phyloP scores from a whole-genome alignment of 2,113 vertebrate species.

The Perca schrenkii region DNA sequence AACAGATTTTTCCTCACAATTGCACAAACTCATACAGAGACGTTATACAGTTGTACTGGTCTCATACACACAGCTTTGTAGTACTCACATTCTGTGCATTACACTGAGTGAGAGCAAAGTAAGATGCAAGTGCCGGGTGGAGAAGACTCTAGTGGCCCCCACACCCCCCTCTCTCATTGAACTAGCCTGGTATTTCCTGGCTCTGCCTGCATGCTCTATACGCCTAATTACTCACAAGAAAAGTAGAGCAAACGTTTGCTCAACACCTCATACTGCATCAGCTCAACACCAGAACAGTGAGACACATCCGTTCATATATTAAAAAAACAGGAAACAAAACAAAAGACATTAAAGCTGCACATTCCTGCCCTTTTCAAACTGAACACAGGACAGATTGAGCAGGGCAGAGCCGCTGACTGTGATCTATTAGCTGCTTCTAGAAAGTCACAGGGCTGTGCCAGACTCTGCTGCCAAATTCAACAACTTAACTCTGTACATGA shows the following conservation, averaged over 20 bases:
- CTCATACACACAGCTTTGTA: not conserved
- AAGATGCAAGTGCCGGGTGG: conserved; percentile 46
- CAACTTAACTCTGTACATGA: conserved; percentile 49
- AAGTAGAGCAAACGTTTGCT: conserved; percentile 63
- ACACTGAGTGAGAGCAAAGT: conserved; percentile 25
- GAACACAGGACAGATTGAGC: not conserved
- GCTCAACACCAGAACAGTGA: conserved; percentile 26
- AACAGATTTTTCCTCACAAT: not conserved
- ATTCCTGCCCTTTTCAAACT: conserved; percentile 31
- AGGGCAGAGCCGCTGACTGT: not conserved
- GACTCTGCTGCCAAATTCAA: conserved; percentile 68
- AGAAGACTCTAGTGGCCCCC: conserved; percentile 41
- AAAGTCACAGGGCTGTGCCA: conserved; percentile 32
- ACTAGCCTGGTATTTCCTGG: conserved; percentile 93
- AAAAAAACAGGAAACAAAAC: conserved; percentile 42
- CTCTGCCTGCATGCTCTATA: conserved; percentile 74
- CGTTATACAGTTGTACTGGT: not conserved
- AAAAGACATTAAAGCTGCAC: conserved; percentile 18
- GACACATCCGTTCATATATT: conserved; percentile 42
- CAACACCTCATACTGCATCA: conserved; percentile 53
- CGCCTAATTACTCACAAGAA: conserved; percentile 63
- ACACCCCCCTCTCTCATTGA: conserved; percentile 77
- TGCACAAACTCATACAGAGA: not conserved
- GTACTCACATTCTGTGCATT: not conserved
- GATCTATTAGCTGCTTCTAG: conserved; percentile 23